Percentiles rank a stretch among this genome's conserved stretches.
These are phyloP conservation scores for Cephonodes hylas DNA, from an alignment of 2,888 invertebrate genomes.

Conservation along the genomic window DNA sequence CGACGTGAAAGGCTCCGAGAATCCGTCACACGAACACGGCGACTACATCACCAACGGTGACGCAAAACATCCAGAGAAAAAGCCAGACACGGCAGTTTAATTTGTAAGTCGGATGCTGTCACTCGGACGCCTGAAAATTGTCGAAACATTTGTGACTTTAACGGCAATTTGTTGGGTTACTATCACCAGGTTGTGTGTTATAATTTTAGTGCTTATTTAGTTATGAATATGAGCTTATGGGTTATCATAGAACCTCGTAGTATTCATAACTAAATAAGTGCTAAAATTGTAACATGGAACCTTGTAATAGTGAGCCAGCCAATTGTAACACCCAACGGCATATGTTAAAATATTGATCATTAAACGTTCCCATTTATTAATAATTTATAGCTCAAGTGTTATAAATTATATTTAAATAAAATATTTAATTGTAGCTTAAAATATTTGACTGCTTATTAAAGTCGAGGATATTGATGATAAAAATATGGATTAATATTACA, in stretches of 20 bases:
- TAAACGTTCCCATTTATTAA: not conserved
- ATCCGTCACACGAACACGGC: constrained; percentile 82
- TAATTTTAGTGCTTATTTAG: too few relatives aligned
- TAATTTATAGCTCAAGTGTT: not conserved
- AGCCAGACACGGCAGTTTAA: constrained; percentile 78
- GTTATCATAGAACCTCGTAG: too few relatives aligned
- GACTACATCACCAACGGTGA: constrained; percentile 82
- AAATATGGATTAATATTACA: not conserved
- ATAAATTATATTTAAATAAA: not conserved
- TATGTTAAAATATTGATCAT: not conserved
- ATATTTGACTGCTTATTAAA: not conserved
- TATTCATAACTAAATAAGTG: too few relatives aligned
- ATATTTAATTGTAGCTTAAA: not conserved
- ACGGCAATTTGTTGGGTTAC: not conserved
- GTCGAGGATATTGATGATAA: not conserved
- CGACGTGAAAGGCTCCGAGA: constrained; percentile 81
- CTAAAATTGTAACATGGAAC: too few relatives aligned
- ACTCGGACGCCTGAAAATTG: constrained; percentile 13
- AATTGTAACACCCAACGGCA: too few relatives aligned
- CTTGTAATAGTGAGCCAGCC: too few relatives aligned
- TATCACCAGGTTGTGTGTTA: too few relatives aligned
- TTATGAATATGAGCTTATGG: too few relatives aligned
- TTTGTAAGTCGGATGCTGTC: constrained; percentile 39
- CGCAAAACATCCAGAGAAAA: constrained; percentile 74
- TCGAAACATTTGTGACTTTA: not conserved